Base-by-base conservation (phyloP, 2,888 invertebrate genomes). In the Pristionchus entomophagus region DNA sequence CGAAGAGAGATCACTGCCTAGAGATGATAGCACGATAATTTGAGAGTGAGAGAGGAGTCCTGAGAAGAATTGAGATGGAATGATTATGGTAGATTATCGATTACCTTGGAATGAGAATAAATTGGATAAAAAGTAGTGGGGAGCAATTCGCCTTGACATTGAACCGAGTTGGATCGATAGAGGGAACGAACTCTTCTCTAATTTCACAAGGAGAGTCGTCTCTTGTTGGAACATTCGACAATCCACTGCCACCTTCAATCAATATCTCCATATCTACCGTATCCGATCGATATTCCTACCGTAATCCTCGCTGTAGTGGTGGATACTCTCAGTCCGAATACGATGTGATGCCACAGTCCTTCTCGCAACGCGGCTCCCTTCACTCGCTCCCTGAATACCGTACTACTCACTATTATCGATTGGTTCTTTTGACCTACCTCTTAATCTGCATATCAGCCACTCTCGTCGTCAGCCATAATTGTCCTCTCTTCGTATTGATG, bases 1-100 rank as follows among this genome's bases (percentile, higher is more conserved):
- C 14, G 89, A 91, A 22, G 85, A 84, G 26, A 88, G 83, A 45
- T 89, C 88, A 41, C 88, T 85, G 0, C 91, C 91, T 10, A 91
- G 86, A 0, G 89, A 86, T 6, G 87, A 84, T 6, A 91, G 86
- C 0, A 89, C 85, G 32, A 91, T 62, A 8, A 86, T 87, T 41
- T 86, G 87, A 26, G 88, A 86, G 8, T 84, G 84, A 8, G 88
- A 82, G 4, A 91, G 86, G 10, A 91, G 78, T 12, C 90, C 90
- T 90, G 80, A 80, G 86, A 77, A 29, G 35, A 29, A 80, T n/a
- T n/a, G n/a, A n/a, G n/a, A n/a, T 12, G 38, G 38, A 2, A 41
- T 41, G 73, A 26, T n/a, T 53, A 29, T 26, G 56, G 35, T 85
- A 26, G 41, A 41, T n/a, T 22, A 85, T 56, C 17, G 19, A 62